Conservation (phyloP, 2,113 vertebrate species). For the Ahaetulla prasina region DNA sequence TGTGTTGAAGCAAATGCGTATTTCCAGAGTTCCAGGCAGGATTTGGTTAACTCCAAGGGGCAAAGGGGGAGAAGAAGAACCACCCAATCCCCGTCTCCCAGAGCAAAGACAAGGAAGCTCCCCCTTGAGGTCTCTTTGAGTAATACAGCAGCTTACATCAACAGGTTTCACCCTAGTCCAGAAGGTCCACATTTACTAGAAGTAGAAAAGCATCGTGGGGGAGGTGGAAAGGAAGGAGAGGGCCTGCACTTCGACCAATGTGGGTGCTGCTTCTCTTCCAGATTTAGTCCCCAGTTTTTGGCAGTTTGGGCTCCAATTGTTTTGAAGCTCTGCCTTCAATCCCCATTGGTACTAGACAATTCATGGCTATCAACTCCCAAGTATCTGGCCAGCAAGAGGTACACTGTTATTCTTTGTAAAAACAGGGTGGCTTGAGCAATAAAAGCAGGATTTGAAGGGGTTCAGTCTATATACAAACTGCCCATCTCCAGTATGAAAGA, state of each 20-base stretch:
- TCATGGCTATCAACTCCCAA: background rate
- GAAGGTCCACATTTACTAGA: background rate
- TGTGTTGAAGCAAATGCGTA: background rate
- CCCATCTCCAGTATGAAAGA: background rate
- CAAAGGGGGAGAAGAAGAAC: background rate
- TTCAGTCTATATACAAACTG: background rate
- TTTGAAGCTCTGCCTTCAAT: background rate
- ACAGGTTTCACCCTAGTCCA: background rate
- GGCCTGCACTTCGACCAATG: background rate
- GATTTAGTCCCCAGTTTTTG: background rate
- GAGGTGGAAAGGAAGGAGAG: background rate
- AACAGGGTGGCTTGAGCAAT: background rate
- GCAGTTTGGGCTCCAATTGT: background rate
- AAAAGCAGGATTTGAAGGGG: background rate
- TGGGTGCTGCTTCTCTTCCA: background rate
- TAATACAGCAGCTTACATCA: background rate
- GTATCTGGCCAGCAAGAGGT: background rate
- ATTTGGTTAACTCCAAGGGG: background rate
- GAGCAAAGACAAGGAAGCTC: background rate
- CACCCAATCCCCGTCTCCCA: background rate
- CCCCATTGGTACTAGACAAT: background rate
- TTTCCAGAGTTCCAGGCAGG: background rate
- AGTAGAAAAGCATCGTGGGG: background rate
- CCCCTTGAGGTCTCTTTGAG: background rate
- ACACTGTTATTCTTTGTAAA: background rate